Conservation (phyloP, 2,888 invertebrate genomes). For the Cephonodes hylas region DNA sequence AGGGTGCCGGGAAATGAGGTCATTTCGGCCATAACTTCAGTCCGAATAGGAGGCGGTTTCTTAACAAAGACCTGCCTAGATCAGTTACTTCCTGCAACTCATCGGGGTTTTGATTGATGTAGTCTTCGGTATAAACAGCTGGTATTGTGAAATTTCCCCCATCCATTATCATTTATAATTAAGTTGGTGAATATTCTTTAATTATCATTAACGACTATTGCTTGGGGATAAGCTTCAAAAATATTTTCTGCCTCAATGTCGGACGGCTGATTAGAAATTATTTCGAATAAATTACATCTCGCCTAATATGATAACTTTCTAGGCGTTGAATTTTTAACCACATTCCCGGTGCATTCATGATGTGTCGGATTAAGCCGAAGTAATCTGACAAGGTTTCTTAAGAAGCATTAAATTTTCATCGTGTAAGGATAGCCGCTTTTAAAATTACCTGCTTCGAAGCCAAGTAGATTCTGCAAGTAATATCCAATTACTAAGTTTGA, state of each 20-base stretch:
- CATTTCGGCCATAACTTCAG: conserved; percentile 41
- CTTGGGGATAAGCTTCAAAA: neutral
- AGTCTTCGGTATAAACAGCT: neutral
- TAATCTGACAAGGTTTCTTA: conserved; percentile 64
- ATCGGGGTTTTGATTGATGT: conserved; percentile 18
- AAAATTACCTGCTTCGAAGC: conserved; percentile 55
- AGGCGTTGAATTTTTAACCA: conserved; percentile 39
- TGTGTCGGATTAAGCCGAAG: conserved; percentile 50
- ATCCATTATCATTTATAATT: conserved; percentile 23
- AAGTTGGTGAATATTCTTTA: neutral
- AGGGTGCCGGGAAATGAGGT: conserved; percentile 42
- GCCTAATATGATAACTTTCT: neutral
- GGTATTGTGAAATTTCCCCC: conserved; percentile 8
- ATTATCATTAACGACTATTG: neutral
- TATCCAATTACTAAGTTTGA: conserved; percentile 44
- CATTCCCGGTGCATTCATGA: conserved; percentile 23
- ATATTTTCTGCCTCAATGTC: neutral
- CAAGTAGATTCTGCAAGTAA: conserved; percentile 38
- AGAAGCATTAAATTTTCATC: conserved; percentile 56
- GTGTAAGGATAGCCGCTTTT: conserved; percentile 42
- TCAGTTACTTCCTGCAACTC: conserved; percentile 9
- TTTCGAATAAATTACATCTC: neutral
- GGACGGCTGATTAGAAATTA: conserved; percentile 14
- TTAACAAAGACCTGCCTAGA: conserved; percentile 6
- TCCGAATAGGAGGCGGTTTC: conserved; percentile 20